phyloP scores from a whole-genome alignment of 2,113 vertebrate genomes.

The Laterallus jamaicensis region DNA sequence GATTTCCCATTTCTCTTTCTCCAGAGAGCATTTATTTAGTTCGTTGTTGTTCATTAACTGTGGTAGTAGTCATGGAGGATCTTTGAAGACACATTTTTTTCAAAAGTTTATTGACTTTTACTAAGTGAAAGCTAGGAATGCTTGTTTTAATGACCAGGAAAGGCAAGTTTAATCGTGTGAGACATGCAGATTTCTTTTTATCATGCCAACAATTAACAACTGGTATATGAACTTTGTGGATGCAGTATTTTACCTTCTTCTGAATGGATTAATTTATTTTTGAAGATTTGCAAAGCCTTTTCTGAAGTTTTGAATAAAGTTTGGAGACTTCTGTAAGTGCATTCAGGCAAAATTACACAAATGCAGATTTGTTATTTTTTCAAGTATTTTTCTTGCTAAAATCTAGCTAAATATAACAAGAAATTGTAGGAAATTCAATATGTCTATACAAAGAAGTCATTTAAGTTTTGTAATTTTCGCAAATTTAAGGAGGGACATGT shows the following conservation, averaged over 20 bases:
- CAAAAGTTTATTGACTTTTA: neutral
- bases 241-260: neutral
- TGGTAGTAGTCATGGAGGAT: neutral
- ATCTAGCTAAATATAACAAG: neutral
- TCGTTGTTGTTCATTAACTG: neutral
- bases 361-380: neutral
- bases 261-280: neutral
- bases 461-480: neutral
- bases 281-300: neutral
- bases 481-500: neutral
- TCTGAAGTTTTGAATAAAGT: neutral
- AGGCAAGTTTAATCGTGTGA: neutral
- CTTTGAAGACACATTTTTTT: neutral
- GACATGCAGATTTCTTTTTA: rapidly evolving
- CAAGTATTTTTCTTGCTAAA: neutral
- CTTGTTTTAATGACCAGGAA: neutral
- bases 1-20: neutral
- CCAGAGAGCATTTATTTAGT: neutral
- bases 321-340: neutral
- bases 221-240: neutral
- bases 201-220: neutral
- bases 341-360: neutral
- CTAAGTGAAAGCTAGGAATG: neutral
- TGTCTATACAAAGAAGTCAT: neutral
- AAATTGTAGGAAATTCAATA: neutral